These are phyloP conservation scores for Ophion slaviceki DNA, from an alignment of 2,888 invertebrate genomes.

Conservation along the genomic window DNA sequence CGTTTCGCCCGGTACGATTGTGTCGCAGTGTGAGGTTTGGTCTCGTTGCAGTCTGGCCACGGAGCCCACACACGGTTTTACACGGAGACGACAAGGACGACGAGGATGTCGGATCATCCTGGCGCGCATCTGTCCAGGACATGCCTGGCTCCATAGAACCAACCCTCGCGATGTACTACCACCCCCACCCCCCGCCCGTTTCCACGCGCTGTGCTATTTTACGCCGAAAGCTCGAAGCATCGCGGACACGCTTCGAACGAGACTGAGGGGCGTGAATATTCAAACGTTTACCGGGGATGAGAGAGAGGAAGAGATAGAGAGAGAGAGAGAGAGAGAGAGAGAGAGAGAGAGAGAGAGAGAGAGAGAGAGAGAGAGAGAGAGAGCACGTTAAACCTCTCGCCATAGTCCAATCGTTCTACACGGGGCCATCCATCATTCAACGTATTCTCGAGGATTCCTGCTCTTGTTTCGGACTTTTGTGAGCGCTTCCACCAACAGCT, in stretches of 20 bases:
- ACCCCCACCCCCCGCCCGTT: not conserved
- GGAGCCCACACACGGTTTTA: not conserved
- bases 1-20: slow-evolving; percentile 40
- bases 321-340: no score
- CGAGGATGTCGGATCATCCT: not conserved
- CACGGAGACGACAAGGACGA: not conserved
- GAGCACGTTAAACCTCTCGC: not conserved
- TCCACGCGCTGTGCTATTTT: slow-evolving; percentile 5
- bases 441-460: slow-evolving; percentile 6
- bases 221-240: slow-evolving; percentile 45
- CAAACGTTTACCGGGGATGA: slow-evolving; percentile 43
- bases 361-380: no score
- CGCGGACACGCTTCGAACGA: slow-evolving; percentile 39
- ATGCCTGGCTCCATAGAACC: slow-evolving; percentile 13
- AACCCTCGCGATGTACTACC: slow-evolving; percentile 14
- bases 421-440: slow-evolving; percentile 44
- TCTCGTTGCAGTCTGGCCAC: not conserved
- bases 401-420: slow-evolving; percentile 15
- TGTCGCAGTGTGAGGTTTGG: slow-evolving; percentile 41
- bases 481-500: not conserved
- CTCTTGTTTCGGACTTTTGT: not conserved
- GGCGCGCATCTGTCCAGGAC: slow-evolving; percentile 53
- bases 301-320: not conserved
- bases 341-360: no score
- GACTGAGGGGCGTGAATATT: slow-evolving; percentile 39